A percentile compares a stretch with the other conserved stretches of the same genome.
Evolutionary conservation across 2,113 vertebrate genomes (phyloP).

Genomic region (Gymnogyps californianus): DNA sequence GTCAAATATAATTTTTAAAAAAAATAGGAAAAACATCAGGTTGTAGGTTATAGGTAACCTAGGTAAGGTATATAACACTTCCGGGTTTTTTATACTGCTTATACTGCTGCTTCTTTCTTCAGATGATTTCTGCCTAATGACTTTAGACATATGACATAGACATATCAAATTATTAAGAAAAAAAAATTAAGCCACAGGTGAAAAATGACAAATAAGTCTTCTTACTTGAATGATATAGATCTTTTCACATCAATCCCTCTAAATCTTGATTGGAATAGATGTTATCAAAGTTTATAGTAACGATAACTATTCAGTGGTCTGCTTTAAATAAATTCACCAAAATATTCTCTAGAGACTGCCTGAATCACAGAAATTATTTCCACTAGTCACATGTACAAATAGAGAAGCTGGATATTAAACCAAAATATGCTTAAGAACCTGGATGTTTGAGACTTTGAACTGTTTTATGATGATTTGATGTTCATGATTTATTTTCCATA

Average conservation of each 20-base stretch:
- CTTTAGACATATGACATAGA: neutral
- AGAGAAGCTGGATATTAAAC: neutral
- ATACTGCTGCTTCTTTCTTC: neutral
- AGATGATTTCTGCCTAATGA: neutral
- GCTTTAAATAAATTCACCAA: neutral
- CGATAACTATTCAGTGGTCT: neutral
- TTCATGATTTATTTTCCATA: neutral
- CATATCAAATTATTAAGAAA: neutral
- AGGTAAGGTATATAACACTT: neutral
- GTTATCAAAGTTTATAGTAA: neutral
- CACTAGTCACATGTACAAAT: neutral
- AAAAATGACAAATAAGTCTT: neutral
- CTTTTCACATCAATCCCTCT: neutral
- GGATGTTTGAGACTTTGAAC: neutral
- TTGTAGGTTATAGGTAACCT: neutral
- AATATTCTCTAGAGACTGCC: neutral
- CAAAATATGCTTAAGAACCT: neutral
- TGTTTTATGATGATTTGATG: neutral
- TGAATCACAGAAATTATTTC: neutral
- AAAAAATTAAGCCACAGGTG: neutral
- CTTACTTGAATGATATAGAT: neutral
- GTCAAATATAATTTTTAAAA: neutral
- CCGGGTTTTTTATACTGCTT: neutral
- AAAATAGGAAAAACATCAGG: neutral
- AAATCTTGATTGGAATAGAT: neutral